These are phyloP conservation scores for Apaloderma vittatum DNA, from an alignment of 2,113 vertebrate species.

Conservation along the genomic window DNA sequence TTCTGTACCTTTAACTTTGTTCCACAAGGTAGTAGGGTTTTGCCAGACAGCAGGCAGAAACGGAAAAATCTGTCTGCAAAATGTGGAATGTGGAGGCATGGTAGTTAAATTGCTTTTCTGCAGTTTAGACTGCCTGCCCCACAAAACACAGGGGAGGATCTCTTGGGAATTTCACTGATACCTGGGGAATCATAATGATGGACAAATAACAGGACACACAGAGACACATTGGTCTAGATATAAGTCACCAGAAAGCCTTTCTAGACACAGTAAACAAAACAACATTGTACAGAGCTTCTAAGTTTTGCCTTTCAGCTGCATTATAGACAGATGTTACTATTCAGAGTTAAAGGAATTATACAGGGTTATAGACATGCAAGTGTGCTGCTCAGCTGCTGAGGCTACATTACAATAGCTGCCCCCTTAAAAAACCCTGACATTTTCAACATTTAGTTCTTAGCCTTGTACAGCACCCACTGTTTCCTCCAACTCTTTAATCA, in stretches of 20 bases:
- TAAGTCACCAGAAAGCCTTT: not conserved
- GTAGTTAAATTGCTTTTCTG: not conserved
- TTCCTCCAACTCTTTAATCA: not conserved
- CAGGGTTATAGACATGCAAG: not conserved
- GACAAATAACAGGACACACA: not conserved
- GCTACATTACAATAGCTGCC: not conserved
- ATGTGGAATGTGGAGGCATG: not conserved
- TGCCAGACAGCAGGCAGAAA: not conserved
- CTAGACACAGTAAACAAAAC: not conserved
- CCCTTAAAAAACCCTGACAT: not conserved
- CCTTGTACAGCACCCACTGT: not conserved
- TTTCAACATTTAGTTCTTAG: not conserved
- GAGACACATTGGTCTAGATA: not conserved
- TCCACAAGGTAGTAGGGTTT: not conserved
- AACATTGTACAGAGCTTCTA: not conserved
- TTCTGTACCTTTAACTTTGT: not conserved
- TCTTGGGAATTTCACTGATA: not conserved
- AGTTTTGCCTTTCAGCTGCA: not conserved
- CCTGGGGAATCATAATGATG: not conserved
- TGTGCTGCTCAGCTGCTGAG: not conserved
- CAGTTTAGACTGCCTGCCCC: not conserved
- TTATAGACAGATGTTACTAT: not conserved
- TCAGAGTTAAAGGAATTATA: not conserved
- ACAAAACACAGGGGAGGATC: not conserved
- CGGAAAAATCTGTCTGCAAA: not conserved